phyloP scores from a whole-genome alignment of 2,888 invertebrate genomes.

The Frankliniella intonsa region DNA sequence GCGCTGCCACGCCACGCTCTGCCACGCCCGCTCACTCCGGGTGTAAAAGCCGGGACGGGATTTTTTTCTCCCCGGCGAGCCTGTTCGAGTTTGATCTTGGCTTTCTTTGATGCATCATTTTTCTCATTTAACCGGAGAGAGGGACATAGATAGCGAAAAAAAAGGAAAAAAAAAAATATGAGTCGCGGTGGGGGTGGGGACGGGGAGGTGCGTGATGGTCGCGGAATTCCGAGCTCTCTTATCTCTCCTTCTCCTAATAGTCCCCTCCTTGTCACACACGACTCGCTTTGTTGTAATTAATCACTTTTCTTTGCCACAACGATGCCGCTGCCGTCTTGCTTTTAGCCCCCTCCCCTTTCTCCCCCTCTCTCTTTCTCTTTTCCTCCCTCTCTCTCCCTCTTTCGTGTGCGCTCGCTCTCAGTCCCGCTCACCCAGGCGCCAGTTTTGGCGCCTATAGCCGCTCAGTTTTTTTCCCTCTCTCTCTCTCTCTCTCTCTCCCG shows the following conservation, averaged over 20 bases:
- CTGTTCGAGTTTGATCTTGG: slow-evolving; percentile 4
- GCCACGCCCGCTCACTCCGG: neutral
- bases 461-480: too few species aligned
- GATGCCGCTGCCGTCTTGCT: too few species aligned
- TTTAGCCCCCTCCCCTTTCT: neutral
- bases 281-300: slow-evolving; percentile 1
- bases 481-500: too few species aligned
- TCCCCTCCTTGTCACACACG: neutral
- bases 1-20: too few species aligned
- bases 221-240: neutral
- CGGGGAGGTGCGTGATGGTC: neutral
- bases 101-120: slow-evolving; percentile 27
- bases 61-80: neutral
- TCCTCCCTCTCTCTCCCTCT: neutral
- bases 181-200: neutral
- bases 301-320: neutral
- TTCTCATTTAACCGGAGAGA: slow-evolving; percentile 13
- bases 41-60: slow-evolving; percentile 5
- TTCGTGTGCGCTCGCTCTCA: neutral
- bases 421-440: too few species aligned
- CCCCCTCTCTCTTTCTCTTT: neutral
- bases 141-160: neutral
- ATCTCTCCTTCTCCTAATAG: neutral
- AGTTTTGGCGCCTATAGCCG: too few species aligned
- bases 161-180: neutral